phyloP scores from a whole-genome alignment of 2,888 invertebrate species.

The Deilephila porcellus region DNA sequence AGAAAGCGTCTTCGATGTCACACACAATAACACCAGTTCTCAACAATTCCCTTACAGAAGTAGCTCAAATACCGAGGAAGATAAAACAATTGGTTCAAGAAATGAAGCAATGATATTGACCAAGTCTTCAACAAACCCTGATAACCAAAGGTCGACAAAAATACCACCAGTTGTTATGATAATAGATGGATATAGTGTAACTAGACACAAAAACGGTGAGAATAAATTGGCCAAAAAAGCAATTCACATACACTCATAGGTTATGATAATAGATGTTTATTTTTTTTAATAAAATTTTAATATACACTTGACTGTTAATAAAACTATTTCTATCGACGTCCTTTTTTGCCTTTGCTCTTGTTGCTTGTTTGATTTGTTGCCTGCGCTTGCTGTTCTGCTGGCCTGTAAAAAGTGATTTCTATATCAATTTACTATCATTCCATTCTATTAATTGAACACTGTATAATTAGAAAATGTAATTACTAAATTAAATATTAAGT shows the following conservation, averaged over 20 bases:
- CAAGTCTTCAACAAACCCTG: conserved; percentile 42
- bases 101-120: conserved; percentile 64
- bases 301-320: conserved; percentile 28
- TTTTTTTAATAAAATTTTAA: conserved; percentile 42
- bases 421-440: background rate
- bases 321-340: conserved; percentile 66
- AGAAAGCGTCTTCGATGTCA: conserved; percentile 65
- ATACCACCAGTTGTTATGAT: conserved; percentile 66
- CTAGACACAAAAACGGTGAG: conserved; percentile 74
- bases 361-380: conserved; percentile 61
- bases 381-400: conserved; percentile 77
- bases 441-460: no score
- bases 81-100: conserved; percentile 72
- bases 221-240: conserved; percentile 69
- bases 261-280: conserved; percentile 36
- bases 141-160: conserved; percentile 45
- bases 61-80: conserved; percentile 72
- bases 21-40: conserved; percentile 69
- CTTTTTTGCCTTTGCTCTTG: conserved; percentile 80
- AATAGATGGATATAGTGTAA: conserved; percentile 77
- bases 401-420: conserved; percentile 56
- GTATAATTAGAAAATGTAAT: no score
- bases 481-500: no score
- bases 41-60: conserved; percentile 71
- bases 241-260: conserved; percentile 61